Evolutionary conservation across 2,888 invertebrate species (phyloP), one percentile per base, ranked within the genome.

Genomic region (Volucella inflata): DNA sequence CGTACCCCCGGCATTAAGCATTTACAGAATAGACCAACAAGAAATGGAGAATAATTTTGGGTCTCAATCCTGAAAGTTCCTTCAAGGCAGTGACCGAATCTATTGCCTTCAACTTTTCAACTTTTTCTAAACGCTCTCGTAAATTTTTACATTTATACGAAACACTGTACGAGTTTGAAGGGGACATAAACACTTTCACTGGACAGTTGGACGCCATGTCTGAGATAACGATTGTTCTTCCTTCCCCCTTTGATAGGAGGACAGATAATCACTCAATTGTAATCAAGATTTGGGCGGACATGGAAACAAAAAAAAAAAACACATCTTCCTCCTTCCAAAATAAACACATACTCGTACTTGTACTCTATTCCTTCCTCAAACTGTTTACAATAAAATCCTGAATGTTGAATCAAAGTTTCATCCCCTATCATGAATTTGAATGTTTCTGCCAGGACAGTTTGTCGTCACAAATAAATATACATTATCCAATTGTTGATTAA

Each of bases 221-320:
- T 21, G 40, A 50, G 40, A 48, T 50, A 59, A 42, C 6, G 30
- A 71, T 16, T 16, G 21, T 8, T 21, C 17, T 38, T 17, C 17
- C 12, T 3, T 40, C 40, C 40, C 6, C 42, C 42, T 17, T 62
- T 53, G 44, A 44, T 42, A 42, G 36, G 62, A 44, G n/a, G n/a
- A 72, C 16, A n/a, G 51, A 53, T 72, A 44, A 53, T 62, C 62
- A 62, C 62, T 44, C 53, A 64, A 44, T 53, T 30, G 36, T 36
- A 51, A 38, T 62, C 72, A 44, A 16, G 38, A 42, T 30, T 51
- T 17, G 42, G 17, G 12, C 12, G 55, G 72, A 48, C 55, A 55
- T 38, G 14, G 3, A 38, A 17, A 14, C 46, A 53, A 64, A 74
- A 74, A 46, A 74, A 48, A 64, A 9, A 55, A 38, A 60, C 62